Conservation (phyloP, 2,113 vertebrate species). For the Salvelinus alpinus region DNA sequence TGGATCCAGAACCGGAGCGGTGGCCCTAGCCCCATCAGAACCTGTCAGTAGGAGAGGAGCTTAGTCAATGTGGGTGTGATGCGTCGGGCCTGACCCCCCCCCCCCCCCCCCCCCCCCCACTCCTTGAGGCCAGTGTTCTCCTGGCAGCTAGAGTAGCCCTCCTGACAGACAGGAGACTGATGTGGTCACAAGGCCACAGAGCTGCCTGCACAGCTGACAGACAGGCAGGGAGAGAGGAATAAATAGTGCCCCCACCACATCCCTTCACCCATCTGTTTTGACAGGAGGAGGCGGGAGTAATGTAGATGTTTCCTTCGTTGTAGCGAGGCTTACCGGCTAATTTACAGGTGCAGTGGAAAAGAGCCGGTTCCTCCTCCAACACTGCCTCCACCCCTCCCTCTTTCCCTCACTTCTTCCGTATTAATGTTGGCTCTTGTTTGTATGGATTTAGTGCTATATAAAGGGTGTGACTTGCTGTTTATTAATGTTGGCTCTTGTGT, state of each 20-base stretch:
- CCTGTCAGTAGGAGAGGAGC: conserved; percentile 29
- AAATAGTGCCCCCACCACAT: background rate
- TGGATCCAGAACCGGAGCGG: conserved; percentile 8
- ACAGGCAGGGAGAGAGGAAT: background rate
- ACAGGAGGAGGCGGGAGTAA: conserved; percentile 41
- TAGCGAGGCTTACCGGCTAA: conserved; percentile 14
- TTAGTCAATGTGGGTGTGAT: conserved; percentile 47
- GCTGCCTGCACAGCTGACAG: conserved; percentile 49
- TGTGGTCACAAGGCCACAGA: conserved; percentile 30
- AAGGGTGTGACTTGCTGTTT: conserved; percentile 25
- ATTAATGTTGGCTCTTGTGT: conserved; percentile 17
- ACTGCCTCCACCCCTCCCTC: conserved; percentile 27
- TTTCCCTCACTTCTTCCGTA: conserved; percentile 4
- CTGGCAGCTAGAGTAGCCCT: conserved; percentile 8
- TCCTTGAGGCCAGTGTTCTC: background rate
- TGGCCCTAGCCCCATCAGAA: conserved; percentile 14
- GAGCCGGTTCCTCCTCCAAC: background rate
- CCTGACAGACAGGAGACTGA: conserved; percentile 33
- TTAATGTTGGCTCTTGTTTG: conserved; percentile 20
- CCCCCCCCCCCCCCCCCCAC: conserved; percentile 5
- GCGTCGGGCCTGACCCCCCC: background rate
- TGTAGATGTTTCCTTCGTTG: conserved; percentile 33
- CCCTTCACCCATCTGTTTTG: conserved; percentile 31
- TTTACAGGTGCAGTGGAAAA: conserved; percentile 30
- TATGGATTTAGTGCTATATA: background rate